Evolutionary conservation across 1,140 invertebrate genomes (phyloP).

Genomic region (Scaptomyza pallida): DNA sequence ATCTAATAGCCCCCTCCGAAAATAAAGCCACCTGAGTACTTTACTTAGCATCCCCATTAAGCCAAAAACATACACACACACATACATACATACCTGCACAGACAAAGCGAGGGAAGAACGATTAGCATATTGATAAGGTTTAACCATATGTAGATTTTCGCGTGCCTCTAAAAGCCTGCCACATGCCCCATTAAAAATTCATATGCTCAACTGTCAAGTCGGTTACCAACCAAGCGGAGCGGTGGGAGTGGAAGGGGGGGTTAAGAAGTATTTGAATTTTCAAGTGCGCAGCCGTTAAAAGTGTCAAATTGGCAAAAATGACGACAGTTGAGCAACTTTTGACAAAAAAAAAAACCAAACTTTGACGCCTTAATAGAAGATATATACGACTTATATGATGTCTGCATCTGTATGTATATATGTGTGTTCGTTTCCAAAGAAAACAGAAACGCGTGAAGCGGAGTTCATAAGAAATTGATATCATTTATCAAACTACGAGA

Average conservation of each 20-base stretch:
- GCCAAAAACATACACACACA: constrained; percentile 4
- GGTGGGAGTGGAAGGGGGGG: too few species aligned
- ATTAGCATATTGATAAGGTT: constrained; percentile 52
- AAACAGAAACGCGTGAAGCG: not conserved
- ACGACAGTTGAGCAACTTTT: constrained; percentile 34
- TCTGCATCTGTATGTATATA: constrained; percentile 6
- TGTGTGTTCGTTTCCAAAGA: constrained; percentile 4
- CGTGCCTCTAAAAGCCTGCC: constrained; percentile 55
- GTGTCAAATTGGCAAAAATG: constrained; percentile 78
- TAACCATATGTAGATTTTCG: constrained; percentile 48
- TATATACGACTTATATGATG: constrained; percentile 14
- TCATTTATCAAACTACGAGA: constrained; percentile 81
- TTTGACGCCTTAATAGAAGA: constrained; percentile 58
- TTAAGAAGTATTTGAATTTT: constrained; percentile 69
- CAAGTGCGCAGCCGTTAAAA: constrained; percentile 73
- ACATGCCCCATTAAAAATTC: constrained; percentile 73
- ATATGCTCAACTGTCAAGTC: constrained; percentile 69
- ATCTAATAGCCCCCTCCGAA: constrained; percentile 22
- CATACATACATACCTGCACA: not conserved
- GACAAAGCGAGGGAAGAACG: not conserved
- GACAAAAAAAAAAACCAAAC: constrained; percentile 57
- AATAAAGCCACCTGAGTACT: constrained; percentile 31
- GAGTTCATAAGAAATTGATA: constrained; percentile 80
- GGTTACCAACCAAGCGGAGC: too few species aligned
- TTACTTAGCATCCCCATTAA: constrained; percentile 42